Evolutionary conservation across 2,797 vertebrate genomes (phyloP).

Genomic region (Cynopterus sphinx): DNA sequence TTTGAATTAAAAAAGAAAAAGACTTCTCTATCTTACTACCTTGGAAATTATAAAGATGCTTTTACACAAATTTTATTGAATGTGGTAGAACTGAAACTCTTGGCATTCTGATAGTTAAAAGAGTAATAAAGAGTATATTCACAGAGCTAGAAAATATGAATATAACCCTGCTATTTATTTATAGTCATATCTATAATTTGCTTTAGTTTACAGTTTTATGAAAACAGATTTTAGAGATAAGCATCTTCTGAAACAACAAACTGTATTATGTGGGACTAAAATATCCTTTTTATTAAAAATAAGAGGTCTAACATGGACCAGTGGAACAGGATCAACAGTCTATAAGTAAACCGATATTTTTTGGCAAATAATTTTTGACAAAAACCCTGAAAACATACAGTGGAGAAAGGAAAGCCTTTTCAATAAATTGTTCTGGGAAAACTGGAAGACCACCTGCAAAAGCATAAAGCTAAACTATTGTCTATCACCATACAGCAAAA

Average conservation of each 20-base stretch:
- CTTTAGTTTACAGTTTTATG: constrained; percentile 33
- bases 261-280: not conserved
- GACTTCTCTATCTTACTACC: constrained; percentile 23
- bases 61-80: constrained; percentile 56
- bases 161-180: constrained; percentile 40
- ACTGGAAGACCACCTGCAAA: too few species aligned
- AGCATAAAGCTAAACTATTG: too few species aligned
- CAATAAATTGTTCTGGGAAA: too few species aligned
- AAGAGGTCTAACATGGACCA: not conserved
- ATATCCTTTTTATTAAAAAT: not conserved
- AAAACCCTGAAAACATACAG: too few species aligned
- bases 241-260: not conserved
- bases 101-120: constrained; percentile 40
- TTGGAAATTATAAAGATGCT: constrained; percentile 57
- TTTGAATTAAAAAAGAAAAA: constrained; percentile 45
- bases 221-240: constrained; percentile 49
- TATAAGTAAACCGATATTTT: too few species aligned
- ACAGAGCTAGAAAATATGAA: constrained; percentile 18
- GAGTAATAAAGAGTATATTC: constrained; percentile 39
- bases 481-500: too few species aligned
- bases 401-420: too few species aligned
- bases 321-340: too few species aligned
- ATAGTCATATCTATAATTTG: constrained; percentile 47
- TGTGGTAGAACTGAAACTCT: constrained; percentile 45
- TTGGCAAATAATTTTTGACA: too few species aligned